These are phyloP conservation scores for Pycnonotus jocosus DNA, from an alignment of 2,113 vertebrate species.

Conservation along the genomic window DNA sequence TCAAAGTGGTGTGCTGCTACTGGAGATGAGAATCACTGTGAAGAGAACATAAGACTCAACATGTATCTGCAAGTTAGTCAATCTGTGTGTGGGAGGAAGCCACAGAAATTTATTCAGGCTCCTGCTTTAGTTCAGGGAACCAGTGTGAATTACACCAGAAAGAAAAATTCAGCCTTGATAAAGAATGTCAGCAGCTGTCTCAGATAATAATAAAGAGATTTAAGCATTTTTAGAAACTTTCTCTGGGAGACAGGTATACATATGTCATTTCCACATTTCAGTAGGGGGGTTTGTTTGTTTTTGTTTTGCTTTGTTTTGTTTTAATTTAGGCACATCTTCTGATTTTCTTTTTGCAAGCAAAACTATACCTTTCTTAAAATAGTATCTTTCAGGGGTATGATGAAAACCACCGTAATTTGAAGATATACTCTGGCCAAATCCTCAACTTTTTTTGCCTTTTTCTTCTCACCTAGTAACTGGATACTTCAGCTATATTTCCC, in stretches of 20 bases:
- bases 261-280: neutral
- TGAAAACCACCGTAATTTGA: neutral
- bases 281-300: neutral
- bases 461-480: neutral
- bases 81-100: neutral
- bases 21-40: neutral
- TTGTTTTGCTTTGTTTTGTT: neutral
- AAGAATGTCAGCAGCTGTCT: neutral
- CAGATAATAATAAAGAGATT: neutral
- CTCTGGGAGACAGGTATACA: neutral
- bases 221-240: neutral
- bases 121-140: neutral
- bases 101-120: conserved; percentile 31
- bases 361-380: neutral
- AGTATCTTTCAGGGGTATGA: neutral
- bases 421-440: neutral
- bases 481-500: neutral
- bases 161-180: conserved; percentile 12
- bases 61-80: neutral
- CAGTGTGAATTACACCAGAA: neutral
- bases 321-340: neutral
- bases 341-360: neutral
- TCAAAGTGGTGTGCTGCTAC: neutral
- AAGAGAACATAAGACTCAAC: conserved; percentile 4
- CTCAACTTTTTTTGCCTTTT: neutral